These are phyloP conservation scores for Orchestia grillus DNA, from an alignment of 1,140 invertebrate species.

Conservation along the genomic window DNA sequence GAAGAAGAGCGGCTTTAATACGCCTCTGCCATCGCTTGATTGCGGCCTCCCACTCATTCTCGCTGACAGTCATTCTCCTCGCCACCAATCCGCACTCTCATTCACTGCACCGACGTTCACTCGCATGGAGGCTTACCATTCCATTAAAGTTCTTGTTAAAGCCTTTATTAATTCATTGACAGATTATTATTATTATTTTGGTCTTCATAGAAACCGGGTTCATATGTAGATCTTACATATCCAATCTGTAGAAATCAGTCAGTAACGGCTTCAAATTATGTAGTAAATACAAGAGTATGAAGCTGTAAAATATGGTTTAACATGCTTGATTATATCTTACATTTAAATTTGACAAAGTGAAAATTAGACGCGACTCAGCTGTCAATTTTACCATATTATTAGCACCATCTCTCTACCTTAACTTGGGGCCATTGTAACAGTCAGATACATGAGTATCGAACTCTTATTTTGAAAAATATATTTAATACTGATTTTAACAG, in stretches of 20 bases:
- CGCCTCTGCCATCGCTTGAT: neutral
- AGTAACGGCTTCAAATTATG: too few species aligned
- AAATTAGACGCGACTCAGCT: neutral
- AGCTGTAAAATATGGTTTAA: neutral
- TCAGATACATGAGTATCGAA: neutral
- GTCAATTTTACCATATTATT: neutral
- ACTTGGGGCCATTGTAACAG: too few species aligned
- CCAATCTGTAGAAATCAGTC: neutral
- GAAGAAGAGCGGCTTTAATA: conserved; percentile 7
- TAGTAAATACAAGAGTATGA: too few species aligned
- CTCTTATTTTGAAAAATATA: neutral
- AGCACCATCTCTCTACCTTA: neutral
- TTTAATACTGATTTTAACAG: neutral
- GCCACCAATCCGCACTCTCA: neutral
- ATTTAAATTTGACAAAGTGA: neutral
- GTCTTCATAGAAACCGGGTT: neutral
- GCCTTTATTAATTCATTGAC: neutral
- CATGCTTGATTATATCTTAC: neutral
- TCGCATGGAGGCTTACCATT: neutral
- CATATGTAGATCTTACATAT: neutral
- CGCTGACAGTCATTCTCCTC: neutral
- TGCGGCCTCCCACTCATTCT: neutral
- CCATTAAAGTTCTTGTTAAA: neutral
- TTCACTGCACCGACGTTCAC: neutral
- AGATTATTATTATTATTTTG: neutral